Conservation (phyloP, 2,888 invertebrate genomes). For the Drosophila emarginata region DNA sequence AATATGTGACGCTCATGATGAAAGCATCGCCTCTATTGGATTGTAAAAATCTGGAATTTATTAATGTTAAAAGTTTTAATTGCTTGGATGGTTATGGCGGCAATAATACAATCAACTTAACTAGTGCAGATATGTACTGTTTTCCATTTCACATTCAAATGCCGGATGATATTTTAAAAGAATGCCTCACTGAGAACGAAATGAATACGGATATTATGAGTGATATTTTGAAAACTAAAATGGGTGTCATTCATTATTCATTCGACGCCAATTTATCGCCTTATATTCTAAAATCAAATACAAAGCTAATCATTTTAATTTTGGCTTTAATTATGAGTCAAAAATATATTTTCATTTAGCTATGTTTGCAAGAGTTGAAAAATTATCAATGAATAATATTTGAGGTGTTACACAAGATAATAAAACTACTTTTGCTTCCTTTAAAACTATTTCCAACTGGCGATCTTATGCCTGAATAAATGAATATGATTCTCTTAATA, state of each 20-base stretch:
- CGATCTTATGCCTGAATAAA: too few species aligned
- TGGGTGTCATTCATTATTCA: neutral
- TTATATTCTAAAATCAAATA: neutral
- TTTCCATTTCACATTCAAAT: conserved; percentile 14
- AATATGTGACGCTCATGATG: conserved; percentile 33
- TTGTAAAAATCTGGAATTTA: conserved; percentile 37
- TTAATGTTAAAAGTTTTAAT: conserved; percentile 25
- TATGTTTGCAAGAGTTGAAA: too few species aligned
- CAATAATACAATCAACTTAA: conserved; percentile 26
- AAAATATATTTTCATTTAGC: neutral
- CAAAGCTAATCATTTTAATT: neutral
- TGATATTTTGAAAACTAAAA: neutral
- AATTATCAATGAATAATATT: too few species aligned
- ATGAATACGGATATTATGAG: neutral
- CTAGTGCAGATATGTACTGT: conserved; percentile 10
- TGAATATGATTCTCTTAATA: too few species aligned
- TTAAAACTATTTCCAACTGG: too few species aligned
- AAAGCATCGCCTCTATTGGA: conserved; percentile 48
- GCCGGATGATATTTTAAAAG: conserved; percentile 10
- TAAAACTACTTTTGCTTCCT: too few species aligned
- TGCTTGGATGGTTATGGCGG: conserved; percentile 26
- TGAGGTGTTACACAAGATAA: too few species aligned
- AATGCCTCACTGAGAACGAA: neutral
- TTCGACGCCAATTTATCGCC: neutral
- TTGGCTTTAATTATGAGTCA: neutral